phyloP scores from a whole-genome alignment of 2,113 vertebrate species.

The Cryptomyrus ogoouensis region DNA sequence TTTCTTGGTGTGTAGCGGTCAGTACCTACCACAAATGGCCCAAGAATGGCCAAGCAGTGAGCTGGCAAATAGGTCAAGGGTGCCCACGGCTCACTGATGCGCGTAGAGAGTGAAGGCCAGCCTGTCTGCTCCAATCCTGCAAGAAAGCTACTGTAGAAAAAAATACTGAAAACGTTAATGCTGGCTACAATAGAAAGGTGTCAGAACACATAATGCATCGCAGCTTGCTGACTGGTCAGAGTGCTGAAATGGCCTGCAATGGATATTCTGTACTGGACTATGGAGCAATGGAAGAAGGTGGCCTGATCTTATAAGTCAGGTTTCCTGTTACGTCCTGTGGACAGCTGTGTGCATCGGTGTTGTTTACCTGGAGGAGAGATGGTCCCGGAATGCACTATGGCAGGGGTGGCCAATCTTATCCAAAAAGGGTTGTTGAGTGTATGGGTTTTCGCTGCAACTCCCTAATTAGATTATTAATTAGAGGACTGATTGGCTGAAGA shows the following conservation, averaged over 20 bases:
- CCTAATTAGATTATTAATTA: no score
- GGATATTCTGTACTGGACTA: background rate
- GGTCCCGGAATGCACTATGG: background rate
- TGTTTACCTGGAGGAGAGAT: background rate
- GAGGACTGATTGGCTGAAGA: no score
- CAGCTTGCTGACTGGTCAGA: no score
- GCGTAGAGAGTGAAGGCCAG: background rate
- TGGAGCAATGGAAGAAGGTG: background rate
- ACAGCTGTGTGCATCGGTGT: background rate
- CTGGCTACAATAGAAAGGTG: background rate
- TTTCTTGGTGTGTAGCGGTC: background rate
- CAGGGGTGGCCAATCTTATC: no score
- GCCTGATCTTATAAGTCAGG: background rate
- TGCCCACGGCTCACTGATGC: background rate
- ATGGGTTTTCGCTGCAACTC: no score
- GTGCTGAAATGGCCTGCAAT: no score
- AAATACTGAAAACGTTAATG: background rate
- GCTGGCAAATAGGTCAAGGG: background rate
- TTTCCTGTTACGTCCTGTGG: background rate
- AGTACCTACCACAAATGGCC: background rate
- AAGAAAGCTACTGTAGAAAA: background rate
- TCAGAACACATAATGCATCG: background rate
- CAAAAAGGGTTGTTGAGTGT: no score
- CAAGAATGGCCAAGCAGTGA: background rate
- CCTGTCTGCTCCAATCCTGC: background rate